Base-by-base conservation (phyloP, 2,888 invertebrate species). In the Drosophila acutilabella region DNA sequence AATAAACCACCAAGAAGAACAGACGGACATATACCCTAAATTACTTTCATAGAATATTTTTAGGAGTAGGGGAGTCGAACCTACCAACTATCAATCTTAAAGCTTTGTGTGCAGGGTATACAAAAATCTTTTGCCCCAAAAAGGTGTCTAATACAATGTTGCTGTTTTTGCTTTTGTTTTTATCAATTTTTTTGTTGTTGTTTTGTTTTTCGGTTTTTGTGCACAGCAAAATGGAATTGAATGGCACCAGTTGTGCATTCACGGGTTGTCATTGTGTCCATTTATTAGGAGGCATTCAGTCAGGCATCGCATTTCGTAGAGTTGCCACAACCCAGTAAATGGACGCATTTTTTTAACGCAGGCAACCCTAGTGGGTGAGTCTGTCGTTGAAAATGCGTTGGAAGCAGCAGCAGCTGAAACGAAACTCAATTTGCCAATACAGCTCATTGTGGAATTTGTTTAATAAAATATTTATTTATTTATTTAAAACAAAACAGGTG, bases 401-500 rank as follows among this genome's bases (percentile, higher is more conserved):
- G 14, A 13, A 59, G 20, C 44, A 45, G 20, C 44, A 45, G 11
- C 36, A 11, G 36, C 47, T 41, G 16, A 53, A 33, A 59, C 56
- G 53, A 65, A 83, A 83, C 78, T 75, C 83, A 82, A 82, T 72
- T 80, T 72, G 16, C 7, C 53, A 53, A 20, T 41, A 18, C 13
- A 14, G 52, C 36, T 50, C 57, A 53, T 48, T 48, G 45, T n/a
- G 60, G 40, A 41, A 50, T 53, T 41, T 70, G 71, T 69, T 70
- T 80, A 82, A 80, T 82, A 71, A 85, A 85, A 82, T 85, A 82
- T 82, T 82, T 82, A 82, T 74, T 64, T 71, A 47, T 53, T 53
- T 54, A 50, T 58, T 42, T 65, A 69, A 75, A 76, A 60, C 64
- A 51, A 60, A 84, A 53, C 85, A 84, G 81, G 82, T 85, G 81